Evolutionary conservation across 2,797 vertebrate species (phyloP).

Genomic region (Paramormyrops hopkinsi): DNA sequence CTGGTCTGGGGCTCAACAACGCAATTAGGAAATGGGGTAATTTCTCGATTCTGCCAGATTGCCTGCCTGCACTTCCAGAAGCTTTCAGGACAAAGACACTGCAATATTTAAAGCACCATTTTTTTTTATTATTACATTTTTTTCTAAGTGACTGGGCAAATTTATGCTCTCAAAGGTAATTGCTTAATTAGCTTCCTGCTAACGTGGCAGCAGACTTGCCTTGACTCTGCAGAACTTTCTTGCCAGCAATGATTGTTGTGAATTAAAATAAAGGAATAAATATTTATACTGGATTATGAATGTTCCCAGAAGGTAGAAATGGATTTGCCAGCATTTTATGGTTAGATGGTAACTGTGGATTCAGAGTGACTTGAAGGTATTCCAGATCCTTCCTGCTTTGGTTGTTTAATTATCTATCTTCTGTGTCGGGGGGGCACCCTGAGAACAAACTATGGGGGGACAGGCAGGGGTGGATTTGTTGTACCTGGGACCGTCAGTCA

Average conservation of each 20-base stretch:
- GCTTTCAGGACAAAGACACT: neutral
- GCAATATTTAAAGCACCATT: neutral
- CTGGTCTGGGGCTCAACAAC: neutral
- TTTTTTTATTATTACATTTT: neutral
- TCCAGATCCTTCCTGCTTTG: neutral
- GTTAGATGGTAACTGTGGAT: too few relatives aligned
- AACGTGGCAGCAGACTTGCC: neutral
- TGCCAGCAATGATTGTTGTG: neutral
- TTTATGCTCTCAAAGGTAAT: neutral
- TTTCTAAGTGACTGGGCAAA: slow-evolving; percentile 6
- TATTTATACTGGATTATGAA: neutral
- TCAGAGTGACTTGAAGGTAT: neutral
- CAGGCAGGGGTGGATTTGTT: neutral
- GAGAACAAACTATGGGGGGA: neutral
- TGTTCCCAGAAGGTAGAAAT: neutral
- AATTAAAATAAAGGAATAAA: neutral
- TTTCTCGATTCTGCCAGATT: neutral
- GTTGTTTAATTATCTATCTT: neutral
- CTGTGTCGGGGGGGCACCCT: neutral
- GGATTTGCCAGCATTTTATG: neutral
- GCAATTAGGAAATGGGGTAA: neutral
- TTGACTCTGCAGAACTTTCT: neutral
- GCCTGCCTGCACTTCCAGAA: neutral
- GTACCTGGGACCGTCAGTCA: neutral
- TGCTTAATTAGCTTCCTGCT: neutral